phyloP scores from a whole-genome alignment of 2,113 vertebrate species.

The Sander vitreus region DNA sequence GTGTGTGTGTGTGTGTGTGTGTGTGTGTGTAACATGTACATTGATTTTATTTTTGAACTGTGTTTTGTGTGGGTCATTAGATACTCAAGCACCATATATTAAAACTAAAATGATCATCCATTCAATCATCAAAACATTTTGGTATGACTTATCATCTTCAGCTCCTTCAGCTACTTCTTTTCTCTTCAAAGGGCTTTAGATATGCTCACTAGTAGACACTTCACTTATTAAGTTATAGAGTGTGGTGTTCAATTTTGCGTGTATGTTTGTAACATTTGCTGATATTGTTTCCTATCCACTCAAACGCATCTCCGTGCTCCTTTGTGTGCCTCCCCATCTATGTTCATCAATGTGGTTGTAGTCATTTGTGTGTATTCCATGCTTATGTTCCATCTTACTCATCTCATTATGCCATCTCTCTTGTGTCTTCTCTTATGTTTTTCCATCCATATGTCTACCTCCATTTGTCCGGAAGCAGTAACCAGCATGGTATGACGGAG shows the following conservation, averaged over 20 bases:
- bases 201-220: not conserved
- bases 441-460: constrained; percentile 70
- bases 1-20: too few species aligned
- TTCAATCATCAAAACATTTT: not conserved
- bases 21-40: not conserved
- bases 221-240: not conserved
- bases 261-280: not conserved
- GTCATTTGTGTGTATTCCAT: constrained; percentile 57
- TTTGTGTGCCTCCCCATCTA: constrained; percentile 20
- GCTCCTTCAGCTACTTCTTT: not conserved
- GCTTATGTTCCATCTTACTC: constrained; percentile 63
- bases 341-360: constrained; percentile 33
- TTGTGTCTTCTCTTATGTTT: constrained; percentile 79
- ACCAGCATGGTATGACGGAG: constrained; percentile 78
- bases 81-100: not conserved
- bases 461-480: constrained; percentile 82
- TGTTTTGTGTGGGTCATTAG: not conserved
- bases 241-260: not conserved
- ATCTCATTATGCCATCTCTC: constrained; percentile 71
- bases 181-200: not conserved
- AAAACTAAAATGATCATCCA: not conserved
- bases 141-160: not conserved
- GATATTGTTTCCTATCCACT: constrained; percentile 1
- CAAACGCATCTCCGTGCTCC: not conserved
- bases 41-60: not conserved